Evolutionary conservation across 2,797 vertebrate genomes (phyloP), one percentile per base, ranked within the genome.

Genomic region (Anomalospiza imberbis): DNA sequence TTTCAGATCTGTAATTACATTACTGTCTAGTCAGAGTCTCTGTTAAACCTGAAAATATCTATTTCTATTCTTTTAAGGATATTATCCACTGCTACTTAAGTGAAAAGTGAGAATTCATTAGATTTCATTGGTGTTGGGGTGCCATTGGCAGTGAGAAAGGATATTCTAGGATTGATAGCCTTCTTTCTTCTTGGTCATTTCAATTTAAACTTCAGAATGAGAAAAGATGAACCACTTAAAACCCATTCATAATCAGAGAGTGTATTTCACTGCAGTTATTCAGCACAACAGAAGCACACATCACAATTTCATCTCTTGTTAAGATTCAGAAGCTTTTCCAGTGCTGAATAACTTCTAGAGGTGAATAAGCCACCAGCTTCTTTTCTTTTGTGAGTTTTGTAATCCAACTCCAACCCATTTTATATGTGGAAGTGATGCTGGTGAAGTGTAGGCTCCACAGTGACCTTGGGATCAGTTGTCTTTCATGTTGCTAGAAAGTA

Each of bases 151-250:
- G 40, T 48, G 32, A 93, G 63, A 88, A 80, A 50, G 50, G 74
- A 61, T 92, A 77, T 94, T 93, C 87, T 83, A 83, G 50, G 96
- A 70, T 18, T 93, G 44, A 83, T 88, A 94, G 65, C 85, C 44
- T 88, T 96, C 67, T 92, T 96, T 29, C 88, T 51, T 74, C 60
- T 87, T 96, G 85, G 73, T 85, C 15, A 94, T 96, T 97, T 96
- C 47, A 96, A 89, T 97, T 95, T 89, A 91, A 89, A 89, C 62
- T 92, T 67, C 14, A 25, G 85, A 93, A 95, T 88, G 78, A 51
- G 85, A 93, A 92, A 95, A 92, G 82, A 66, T 95, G 70, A 95
- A 80, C 97, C 15, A 5, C 17, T 16, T 85, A 84, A 93, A 94
- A 16, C 18, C 16, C 58, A 24, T 70, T 94, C 17, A 28, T 91